phyloP scores from a whole-genome alignment of 2,113 vertebrate species.

The Nannobrachium achirus region DNA sequence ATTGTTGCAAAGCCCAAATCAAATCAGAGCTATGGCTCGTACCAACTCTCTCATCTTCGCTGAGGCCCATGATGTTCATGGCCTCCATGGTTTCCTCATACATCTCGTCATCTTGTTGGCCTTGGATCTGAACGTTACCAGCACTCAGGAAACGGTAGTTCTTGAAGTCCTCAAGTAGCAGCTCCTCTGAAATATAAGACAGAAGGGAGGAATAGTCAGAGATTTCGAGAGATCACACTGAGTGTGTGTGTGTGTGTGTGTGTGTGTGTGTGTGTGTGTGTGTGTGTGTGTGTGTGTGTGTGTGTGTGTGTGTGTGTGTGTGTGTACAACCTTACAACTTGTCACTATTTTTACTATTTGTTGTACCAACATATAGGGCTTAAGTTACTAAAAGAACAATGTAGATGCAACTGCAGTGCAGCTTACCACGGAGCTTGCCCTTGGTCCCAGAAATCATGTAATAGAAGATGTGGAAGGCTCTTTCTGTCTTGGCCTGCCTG shows the following conservation, averaged over 20 bases:
- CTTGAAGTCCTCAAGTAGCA: conserved; percentile 89
- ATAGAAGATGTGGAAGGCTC: conserved; percentile 98
- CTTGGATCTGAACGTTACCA: conserved; percentile 87
- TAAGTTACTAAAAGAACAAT: no score
- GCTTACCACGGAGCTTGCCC: conserved; percentile 72
- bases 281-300: not conserved
- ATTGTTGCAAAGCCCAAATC: not conserved
- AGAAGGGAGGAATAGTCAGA: not conserved
- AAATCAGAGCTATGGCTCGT: conserved; percentile 21
- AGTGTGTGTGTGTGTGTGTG: not conserved
- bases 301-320: not conserved
- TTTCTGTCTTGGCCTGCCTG: conserved; percentile 93
- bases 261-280: not conserved
- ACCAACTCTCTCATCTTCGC: conserved; percentile 88
- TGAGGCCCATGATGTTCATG: conserved; percentile 94
- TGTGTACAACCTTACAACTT: no score
- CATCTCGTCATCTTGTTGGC: conserved; percentile 92
- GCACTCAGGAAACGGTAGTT: conserved; percentile 91
- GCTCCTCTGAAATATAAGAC: conserved; percentile 80
- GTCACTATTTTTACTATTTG: no score
- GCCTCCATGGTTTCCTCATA: conserved; percentile 94
- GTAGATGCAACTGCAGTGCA: no score
- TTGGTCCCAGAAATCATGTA: conserved; percentile 90
- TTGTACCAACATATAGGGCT: no score
- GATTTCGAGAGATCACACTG: not conserved